Evolutionary conservation across 2,113 vertebrate species (phyloP), one percentile per base, ranked within the genome.

Genomic region (Charina bottae): DNA sequence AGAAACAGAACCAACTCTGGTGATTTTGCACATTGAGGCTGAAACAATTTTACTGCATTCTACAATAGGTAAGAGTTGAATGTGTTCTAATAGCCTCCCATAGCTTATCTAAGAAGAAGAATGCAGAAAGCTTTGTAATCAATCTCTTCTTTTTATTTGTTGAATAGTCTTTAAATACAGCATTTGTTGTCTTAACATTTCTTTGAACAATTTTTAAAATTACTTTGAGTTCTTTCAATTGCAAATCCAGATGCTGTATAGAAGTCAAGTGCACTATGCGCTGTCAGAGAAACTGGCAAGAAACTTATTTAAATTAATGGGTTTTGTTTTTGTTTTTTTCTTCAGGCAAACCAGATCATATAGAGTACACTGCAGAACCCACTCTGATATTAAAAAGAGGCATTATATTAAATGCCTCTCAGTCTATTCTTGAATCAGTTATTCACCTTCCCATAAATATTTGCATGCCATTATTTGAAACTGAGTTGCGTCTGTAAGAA

Each of bases 321-420:
- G 37, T 85, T 89, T 95, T 96, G 94, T 86, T 72, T 42, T 37
- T 96, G 93, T 95, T 96, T 93, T 95, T 96, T 93, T 94, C 94
- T 88, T 13, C 94, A 96, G 94, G 95, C 96, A 91, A 96, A 95
- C 89, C 86, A 85, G 55, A 94, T 95, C 93, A 95, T 91, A 92
- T 94, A 95, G 96, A 91, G 94, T 92, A 85, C 90, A 94, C 90
- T 95, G 92, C 91, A 94, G 96, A 97, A 94, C 92, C 2, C 78
- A 93, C 91, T 95, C 83, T 87, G 42, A 49, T 93, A 92, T 93
- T 96, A 96, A 96, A 96, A 95, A 92, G 88, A 95, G 90, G 94
- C 92, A 54, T 91, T 83, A 95, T 93, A 91, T 94, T 93, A 94
- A 92, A 96, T 94, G 96, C 94, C 94, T 95, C 95, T 96, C 93